A percentile compares a stretch with the other conserved stretches of the same genome.
Evolutionary conservation across 2,797 vertebrate species (phyloP).

Genomic region (Phalanger gymnotis): DNA sequence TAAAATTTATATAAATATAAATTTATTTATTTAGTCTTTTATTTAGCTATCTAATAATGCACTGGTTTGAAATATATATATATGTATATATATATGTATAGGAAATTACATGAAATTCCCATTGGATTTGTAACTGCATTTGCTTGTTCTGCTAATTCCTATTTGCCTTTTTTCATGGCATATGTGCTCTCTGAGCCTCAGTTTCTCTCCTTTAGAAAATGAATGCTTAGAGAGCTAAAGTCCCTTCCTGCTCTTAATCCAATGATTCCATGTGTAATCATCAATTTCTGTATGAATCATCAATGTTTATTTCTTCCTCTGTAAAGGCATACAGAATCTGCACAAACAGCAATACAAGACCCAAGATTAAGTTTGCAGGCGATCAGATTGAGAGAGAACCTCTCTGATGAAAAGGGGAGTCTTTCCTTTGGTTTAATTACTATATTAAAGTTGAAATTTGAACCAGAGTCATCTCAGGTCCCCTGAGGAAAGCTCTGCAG

Average conservation of each 20-base stretch:
- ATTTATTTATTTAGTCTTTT: no score
- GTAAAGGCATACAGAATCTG: not conserved
- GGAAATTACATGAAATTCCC: not conserved
- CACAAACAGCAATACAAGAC: not conserved
- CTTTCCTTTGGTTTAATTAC: not conserved
- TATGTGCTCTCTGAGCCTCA: not conserved
- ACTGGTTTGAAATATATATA: not conserved
- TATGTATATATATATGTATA: no score
- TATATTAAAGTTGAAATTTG: slow-evolving; percentile 45
- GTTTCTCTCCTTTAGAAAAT: not conserved
- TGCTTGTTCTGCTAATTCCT: not conserved
- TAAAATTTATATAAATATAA: no score
- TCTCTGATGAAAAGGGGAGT: not conserved
- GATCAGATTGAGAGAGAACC: not conserved
- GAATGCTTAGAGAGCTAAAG: not conserved
- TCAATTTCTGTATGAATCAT: not conserved
- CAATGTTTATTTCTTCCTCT: not conserved
- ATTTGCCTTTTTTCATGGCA: not conserved
- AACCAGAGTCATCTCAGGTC: not conserved
- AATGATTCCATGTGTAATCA: not conserved
- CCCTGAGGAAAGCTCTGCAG: not conserved
- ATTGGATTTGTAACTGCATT: not conserved
- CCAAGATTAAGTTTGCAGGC: not conserved
- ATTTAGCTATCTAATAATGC: not conserved
- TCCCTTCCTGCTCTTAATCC: not conserved